Evolutionary conservation across 2,113 vertebrate genomes (phyloP).

Genomic region (Nyctereutes procyonoides): DNA sequence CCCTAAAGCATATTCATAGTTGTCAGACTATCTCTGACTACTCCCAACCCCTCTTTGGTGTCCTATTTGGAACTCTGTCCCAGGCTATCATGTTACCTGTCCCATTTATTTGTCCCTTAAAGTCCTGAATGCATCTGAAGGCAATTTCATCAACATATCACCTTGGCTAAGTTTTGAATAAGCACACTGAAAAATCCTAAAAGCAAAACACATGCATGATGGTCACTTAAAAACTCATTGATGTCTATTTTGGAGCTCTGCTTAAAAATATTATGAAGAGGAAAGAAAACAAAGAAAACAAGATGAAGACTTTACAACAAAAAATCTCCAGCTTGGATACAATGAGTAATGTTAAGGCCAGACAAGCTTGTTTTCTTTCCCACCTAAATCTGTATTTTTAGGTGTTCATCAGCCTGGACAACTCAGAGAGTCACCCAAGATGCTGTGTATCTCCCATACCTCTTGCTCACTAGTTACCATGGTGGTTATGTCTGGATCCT

Average conservation of each 20-base stretch:
- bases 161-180: conserved; percentile 3
- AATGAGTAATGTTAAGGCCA: background rate
- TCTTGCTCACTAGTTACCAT: background rate
- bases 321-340: background rate
- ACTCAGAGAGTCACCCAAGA: background rate
- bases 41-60: background rate
- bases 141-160: background rate
- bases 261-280: background rate
- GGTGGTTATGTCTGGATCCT: background rate
- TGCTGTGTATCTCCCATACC: background rate
- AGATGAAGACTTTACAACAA: background rate
- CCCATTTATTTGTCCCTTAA: background rate
- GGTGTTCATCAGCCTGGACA: background rate
- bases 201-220: background rate
- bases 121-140: background rate
- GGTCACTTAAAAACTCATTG: conserved; percentile 17
- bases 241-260: background rate
- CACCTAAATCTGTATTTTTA: background rate
- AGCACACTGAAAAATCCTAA: background rate
- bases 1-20: background rate
- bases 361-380: background rate
- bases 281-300: background rate
- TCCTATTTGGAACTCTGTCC: background rate
- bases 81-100: background rate
- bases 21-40: background rate